phyloP scores from a whole-genome alignment of 2,113 vertebrate species.

The Pedetes capensis region DNA sequence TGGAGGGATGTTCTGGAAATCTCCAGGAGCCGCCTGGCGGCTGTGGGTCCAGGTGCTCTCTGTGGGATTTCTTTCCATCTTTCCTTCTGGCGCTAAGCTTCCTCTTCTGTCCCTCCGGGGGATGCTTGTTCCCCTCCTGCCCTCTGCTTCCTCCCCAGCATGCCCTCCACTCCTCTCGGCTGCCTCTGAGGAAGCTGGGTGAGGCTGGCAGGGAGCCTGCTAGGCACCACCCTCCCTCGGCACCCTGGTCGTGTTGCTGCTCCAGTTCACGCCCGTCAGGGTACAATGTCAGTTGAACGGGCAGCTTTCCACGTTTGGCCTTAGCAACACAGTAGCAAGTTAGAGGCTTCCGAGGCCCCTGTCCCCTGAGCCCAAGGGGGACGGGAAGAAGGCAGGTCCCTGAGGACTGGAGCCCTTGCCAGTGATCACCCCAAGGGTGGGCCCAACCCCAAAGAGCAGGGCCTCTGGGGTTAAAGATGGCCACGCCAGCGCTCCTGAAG shows the following conservation, averaged over 20 bases:
- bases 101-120: neutral
- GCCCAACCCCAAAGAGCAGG: neutral
- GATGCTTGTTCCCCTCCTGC: neutral
- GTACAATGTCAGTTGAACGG: neutral
- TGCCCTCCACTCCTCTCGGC: neutral
- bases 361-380: no score
- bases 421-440: neutral
- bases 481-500: no score
- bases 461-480: neutral
- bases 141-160: conserved; percentile 29
- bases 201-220: neutral
- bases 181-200: conserved; percentile 43
- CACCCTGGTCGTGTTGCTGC: rapidly evolving
- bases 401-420: neutral
- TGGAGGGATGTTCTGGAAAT: neutral
- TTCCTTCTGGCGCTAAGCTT: neutral
- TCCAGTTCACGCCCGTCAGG: rapidly evolving
- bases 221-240: neutral
- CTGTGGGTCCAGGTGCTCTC: neutral
- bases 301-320: neutral
- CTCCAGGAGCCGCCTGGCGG: neutral
- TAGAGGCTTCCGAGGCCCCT: neutral
- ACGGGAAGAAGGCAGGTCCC: neutral
- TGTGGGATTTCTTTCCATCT: conserved; percentile 43
- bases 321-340: neutral